Evolutionary conservation across 2,113 vertebrate genomes (phyloP).

Genomic region (Crotalus helleri): DNA sequence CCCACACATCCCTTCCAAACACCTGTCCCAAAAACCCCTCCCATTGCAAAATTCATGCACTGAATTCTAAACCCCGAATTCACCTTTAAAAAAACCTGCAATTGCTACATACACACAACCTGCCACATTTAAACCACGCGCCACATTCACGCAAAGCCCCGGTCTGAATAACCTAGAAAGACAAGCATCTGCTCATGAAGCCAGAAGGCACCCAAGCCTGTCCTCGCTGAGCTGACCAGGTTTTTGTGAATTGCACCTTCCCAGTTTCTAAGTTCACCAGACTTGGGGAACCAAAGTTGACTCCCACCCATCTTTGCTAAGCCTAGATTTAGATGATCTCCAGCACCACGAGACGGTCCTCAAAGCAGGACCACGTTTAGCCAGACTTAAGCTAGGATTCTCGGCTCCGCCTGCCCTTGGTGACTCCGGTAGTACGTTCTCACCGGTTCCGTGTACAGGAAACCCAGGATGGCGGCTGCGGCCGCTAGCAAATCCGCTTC

Average conservation of each 20-base stretch:
- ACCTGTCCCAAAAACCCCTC: neutral
- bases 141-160: neutral
- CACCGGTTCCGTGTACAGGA: slow-evolving; percentile 80
- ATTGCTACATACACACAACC: no score
- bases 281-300: no score
- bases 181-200: neutral
- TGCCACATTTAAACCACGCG: neutral
- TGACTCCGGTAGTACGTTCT: neutral
- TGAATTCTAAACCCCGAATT: neutral
- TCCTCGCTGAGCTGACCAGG: neutral
- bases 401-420: rapidly evolving
- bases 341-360: neutral
- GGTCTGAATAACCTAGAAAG: neutral
- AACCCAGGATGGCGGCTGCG: slow-evolving; percentile 74
- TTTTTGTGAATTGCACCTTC: neutral
- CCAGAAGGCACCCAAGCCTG: neutral
- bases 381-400: neutral
- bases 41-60: neutral
- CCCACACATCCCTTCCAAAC: neutral
- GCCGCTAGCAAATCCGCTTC: slow-evolving; percentile 79
- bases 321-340: neutral
- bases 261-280: neutral
- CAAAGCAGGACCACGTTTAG: neutral
- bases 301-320: neutral
- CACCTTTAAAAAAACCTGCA: neutral